Percentiles rank a stretch among this genome's conserved stretches.
Evolutionary conservation across 2,888 invertebrate genomes (phyloP).

Genomic region (Zygothrica quintamaculata): DNA sequence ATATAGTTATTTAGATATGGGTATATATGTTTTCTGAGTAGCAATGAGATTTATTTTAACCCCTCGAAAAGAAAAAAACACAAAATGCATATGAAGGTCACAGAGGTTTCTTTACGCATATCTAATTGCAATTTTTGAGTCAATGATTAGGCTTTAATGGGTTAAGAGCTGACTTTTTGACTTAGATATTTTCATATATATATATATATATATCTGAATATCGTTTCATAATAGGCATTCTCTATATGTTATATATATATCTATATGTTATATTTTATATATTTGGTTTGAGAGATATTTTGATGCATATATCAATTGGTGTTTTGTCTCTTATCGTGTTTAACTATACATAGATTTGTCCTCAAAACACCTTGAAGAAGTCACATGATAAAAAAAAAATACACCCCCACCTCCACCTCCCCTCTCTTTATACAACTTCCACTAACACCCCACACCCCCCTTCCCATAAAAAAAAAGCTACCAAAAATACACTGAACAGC

Average conservation of each 20-base stretch:
- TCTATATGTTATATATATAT: too few species aligned
- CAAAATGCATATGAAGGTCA: constrained; percentile 59
- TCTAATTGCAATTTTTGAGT: constrained; percentile 66
- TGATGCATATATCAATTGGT: too few species aligned
- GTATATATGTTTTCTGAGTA: constrained; percentile 32
- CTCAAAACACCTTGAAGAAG: constrained; percentile 67
- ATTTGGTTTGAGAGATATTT: constrained; percentile 23
- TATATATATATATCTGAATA: background rate
- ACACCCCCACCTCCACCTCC: background rate
- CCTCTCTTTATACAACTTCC: background rate
- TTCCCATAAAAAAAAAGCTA: constrained; percentile 26
- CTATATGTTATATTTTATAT: too few species aligned
- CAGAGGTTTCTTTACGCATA: constrained; percentile 49
- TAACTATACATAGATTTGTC: constrained; percentile 38
- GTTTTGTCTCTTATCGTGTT: constrained; percentile 20
- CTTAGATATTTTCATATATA: constrained; percentile 1
- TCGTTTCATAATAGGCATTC: background rate
- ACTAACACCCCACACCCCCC: constrained; percentile 1
- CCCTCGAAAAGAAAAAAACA: too few species aligned
- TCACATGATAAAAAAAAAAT: constrained; percentile 59
- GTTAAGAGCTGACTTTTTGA: constrained; percentile 68
- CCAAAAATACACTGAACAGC: constrained; percentile 20
- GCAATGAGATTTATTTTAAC: constrained; percentile 47
- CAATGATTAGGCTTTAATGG: constrained; percentile 76
- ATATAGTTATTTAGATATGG: too few species aligned